These are phyloP conservation scores for Xerus rutilus DNA, from an alignment of 2,797 vertebrate species.

Conservation along the genomic window DNA sequence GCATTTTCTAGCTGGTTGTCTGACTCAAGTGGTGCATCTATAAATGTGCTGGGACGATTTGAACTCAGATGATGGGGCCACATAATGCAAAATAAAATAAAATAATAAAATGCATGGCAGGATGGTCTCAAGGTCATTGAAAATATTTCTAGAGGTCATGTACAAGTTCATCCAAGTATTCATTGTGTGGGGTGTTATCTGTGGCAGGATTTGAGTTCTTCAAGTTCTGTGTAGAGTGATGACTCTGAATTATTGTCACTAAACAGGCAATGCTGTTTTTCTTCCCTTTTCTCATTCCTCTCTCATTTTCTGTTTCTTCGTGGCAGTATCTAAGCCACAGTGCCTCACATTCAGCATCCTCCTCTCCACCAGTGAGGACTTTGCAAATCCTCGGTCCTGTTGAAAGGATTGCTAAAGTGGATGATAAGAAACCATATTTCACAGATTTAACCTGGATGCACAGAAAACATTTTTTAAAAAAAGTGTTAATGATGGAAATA, in stretches of 20 bases:
- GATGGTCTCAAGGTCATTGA: background rate
- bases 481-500: background rate
- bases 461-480: background rate
- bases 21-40: background rate
- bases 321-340: background rate
- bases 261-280: background rate
- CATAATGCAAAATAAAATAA: background rate
- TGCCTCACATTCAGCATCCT: background rate
- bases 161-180: background rate
- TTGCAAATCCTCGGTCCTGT: background rate
- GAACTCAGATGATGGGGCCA: background rate
- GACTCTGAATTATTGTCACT: background rate
- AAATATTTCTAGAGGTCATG: background rate
- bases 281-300: background rate
- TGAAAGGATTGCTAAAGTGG: background rate
- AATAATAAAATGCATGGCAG: too few relatives aligned
- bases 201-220: background rate
- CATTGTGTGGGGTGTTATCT: background rate
- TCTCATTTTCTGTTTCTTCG: background rate
- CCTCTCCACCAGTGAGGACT: background rate
- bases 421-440: background rate
- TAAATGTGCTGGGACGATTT: background rate
- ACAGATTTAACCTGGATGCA: background rate
- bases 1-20: background rate
- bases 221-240: background rate